Conservation (phyloP, 2,888 invertebrate species). For the Neoaliturus tenellus region DNA sequence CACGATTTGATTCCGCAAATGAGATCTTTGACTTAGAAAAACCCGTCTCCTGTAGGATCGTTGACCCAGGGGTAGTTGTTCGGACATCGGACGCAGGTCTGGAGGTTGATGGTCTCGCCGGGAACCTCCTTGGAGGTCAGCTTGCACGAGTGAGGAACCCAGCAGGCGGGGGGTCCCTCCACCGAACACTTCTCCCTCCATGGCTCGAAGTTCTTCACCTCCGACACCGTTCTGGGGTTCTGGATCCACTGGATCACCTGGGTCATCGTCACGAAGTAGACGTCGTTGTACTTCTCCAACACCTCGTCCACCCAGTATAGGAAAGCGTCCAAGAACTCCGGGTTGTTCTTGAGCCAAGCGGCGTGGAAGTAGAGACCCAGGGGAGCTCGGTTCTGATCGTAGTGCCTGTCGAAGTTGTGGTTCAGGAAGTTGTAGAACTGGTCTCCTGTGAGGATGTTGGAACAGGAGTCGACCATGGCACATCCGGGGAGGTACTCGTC, state of each 20-base stretch:
- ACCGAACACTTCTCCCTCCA: conserved; percentile 96
- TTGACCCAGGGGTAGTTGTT: conserved; percentile 97
- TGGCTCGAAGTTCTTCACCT: conserved; percentile 94
- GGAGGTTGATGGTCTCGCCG: conserved; percentile 95
- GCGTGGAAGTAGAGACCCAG: conserved; percentile 95
- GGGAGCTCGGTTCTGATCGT: conserved; percentile 92
- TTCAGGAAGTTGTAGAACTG: conserved; percentile 96
- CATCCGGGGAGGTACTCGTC: conserved; percentile 94
- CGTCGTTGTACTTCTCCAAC: conserved; percentile 89
- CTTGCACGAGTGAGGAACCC: conserved; percentile 94
- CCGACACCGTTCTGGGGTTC: conserved; percentile 88
- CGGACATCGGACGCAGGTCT: conserved; percentile 95
- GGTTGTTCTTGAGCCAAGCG: conserved; percentile 95
- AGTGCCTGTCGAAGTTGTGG: conserved; percentile 95
- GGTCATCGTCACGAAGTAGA: conserved; percentile 97
- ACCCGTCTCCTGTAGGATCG: conserved; percentile 93
- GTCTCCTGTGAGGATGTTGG: conserved; percentile 93
- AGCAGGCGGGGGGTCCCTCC: conserved; percentile 89
- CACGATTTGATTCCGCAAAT: conserved; percentile 48
- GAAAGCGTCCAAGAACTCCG: conserved; percentile 94
- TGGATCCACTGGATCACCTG: conserved; percentile 98
- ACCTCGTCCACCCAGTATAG: conserved; percentile 96
- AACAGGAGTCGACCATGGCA: conserved; percentile 97
- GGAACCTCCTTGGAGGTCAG: conserved; percentile 95
- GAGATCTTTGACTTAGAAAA: conserved; percentile 81